These are phyloP conservation scores for Epiblema foenella DNA, from an alignment of 2,888 invertebrate species.

Conservation along the genomic window DNA sequence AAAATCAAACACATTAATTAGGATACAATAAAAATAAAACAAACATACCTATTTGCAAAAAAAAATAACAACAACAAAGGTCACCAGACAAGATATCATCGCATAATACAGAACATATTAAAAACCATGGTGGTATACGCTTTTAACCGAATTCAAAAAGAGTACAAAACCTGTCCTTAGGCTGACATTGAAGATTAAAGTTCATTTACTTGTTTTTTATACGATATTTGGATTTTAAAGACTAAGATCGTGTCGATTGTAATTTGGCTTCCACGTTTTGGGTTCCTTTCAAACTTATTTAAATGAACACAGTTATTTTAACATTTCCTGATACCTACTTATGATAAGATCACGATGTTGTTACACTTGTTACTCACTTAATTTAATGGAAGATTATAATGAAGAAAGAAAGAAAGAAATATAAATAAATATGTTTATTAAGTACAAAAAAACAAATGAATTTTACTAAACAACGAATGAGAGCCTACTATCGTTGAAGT, in stretches of 20 bases:
- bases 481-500: background rate
- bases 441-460: background rate
- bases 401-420: too few species aligned
- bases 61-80: background rate
- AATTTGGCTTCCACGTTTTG: background rate
- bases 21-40: background rate
- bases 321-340: background rate
- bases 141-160: background rate
- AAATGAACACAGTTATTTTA: background rate
- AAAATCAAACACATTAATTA: background rate
- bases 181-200: constrained; percentile 32
- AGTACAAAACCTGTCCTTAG: constrained; percentile 1
- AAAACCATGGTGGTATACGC: constrained; percentile 13
- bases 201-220: constrained; percentile 22
- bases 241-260: background rate
- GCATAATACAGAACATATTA: constrained; percentile 3
- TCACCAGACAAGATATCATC: background rate
- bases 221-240: background rate
- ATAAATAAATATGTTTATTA: too few species aligned
- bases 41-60: background rate
- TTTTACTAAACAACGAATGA: background rate
- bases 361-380: background rate
- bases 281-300: constrained; percentile 2
- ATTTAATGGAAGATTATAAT: too few species aligned
- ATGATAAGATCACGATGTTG: background rate